Base-by-base conservation (phyloP, 1,140 invertebrate genomes). In the Drosophila saltans region DNA sequence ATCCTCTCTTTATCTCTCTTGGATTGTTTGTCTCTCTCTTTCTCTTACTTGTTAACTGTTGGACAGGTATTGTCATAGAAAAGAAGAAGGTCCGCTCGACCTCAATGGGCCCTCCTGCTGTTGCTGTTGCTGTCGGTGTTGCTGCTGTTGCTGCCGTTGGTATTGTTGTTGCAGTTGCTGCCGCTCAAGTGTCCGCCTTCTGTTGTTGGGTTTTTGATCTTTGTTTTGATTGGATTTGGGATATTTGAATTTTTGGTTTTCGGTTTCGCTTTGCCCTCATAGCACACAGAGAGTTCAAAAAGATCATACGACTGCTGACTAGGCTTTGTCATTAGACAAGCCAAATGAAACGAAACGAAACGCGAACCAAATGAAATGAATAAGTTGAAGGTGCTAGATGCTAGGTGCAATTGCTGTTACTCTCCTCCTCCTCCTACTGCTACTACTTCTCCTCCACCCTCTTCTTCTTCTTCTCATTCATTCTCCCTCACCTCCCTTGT, bases 271-370 rank as follows among this genome's bases (percentile, higher is more conserved):
- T 52, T 52, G 45, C 45, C 16, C 16, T 16, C 45, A 36, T 36
- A 7, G 33, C 33, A 36, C 33, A 36, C 24, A 52, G 33, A 59
- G 57, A 59, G 57, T 59, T 59, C 57, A 59, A 59, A 59, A 59
- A 59, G 57, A 59, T 59, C 57, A 59, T 21, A 39, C 30, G 57
- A 39, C 36, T 59, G 57, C 36, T 59, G 57, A 39, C 36, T 59
- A 21, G 30, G 57, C 57, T 39, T 59, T 39, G 57, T 59, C 57
- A 59, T 59, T 59, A 59, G 57, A 59, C 66, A 74, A 81, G 57
- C 33, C 66, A 74, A 81, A 81, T 70, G 80, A 86, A 86, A 86
- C 72, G 88, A 86, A 86, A 86, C 82, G 86, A 76, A 86, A 82
- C 78, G 82, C 28, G 6, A 36, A 36, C 81, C 81, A 52, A 52